These are phyloP conservation scores for Plutella xylostella DNA, from an alignment of 2,888 invertebrate genomes.

Conservation along the genomic window DNA sequence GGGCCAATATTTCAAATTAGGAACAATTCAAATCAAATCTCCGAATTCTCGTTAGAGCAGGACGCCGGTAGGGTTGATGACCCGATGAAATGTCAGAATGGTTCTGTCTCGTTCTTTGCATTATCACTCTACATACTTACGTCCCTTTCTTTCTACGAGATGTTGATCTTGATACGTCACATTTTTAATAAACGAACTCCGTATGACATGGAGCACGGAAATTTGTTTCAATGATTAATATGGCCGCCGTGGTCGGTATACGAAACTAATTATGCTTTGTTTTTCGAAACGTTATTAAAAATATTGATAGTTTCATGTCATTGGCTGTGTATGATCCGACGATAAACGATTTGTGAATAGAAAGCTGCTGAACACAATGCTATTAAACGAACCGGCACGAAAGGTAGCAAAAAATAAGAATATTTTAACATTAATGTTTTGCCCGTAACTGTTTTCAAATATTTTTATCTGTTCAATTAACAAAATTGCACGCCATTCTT, in stretches of 20 bases:
- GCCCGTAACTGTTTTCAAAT: conserved; percentile 19
- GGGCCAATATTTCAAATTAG: conserved; percentile 62
- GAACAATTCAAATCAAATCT: conserved; percentile 69
- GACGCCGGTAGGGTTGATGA: conserved; percentile 67
- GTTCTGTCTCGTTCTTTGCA: conserved; percentile 45
- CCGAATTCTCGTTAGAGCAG: conserved; percentile 68
- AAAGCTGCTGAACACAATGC: conserved; percentile 53
- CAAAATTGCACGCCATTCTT: neutral
- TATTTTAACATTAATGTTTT: neutral
- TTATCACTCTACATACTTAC: conserved; percentile 28
- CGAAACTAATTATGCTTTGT: conserved; percentile 63
- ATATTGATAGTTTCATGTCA: conserved; percentile 70
- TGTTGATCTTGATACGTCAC: conserved; percentile 71
- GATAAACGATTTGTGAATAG: conserved; percentile 59
- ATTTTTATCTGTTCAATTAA: conserved; percentile 9
- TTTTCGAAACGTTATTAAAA: conserved; percentile 66
- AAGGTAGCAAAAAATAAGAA: conserved; percentile 32
- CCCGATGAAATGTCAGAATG: conserved; percentile 66
- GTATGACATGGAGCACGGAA: conserved; percentile 67
- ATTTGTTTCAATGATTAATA: conserved; percentile 69
- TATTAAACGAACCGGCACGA: conserved; percentile 39
- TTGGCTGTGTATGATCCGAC: conserved; percentile 58
- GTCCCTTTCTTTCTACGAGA: conserved; percentile 53
- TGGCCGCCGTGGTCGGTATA: conserved; percentile 49
- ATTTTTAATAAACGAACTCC: conserved; percentile 69